A percentile compares a stretch with the other conserved stretches of the same genome.
phyloP scores from a whole-genome alignment of 1,140 invertebrate species.

The Mactra quadrangularis region DNA sequence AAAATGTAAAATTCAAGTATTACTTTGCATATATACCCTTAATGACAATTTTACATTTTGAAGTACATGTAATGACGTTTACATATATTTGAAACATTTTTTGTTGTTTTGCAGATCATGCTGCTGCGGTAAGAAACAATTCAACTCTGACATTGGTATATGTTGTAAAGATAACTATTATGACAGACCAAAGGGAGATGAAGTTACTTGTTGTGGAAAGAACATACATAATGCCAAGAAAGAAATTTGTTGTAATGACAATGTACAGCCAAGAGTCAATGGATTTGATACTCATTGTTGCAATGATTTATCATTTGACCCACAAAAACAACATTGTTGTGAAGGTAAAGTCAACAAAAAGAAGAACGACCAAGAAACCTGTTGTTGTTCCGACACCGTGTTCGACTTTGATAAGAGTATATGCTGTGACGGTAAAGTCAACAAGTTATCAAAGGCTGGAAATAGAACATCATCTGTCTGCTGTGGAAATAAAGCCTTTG shows the following conservation, averaged over 20 bases:
- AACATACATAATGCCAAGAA: conserved; percentile 33
- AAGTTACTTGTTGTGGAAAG: conserved; percentile 42
- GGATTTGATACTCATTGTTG: conserved; percentile 48
- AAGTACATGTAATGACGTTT: neutral
- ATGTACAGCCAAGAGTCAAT: conserved; percentile 9
- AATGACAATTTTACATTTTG: no score
- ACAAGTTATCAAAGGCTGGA: conserved; percentile 17
- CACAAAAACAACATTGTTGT: conserved; percentile 41
- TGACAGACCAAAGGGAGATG: conserved; percentile 14
- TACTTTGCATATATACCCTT: no score
- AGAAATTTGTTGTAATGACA: conserved; percentile 43
- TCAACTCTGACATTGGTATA: conserved; percentile 34
- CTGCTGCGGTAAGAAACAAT: conserved; percentile 45
- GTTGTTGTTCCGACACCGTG: conserved; percentile 30
- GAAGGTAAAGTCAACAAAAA: conserved; percentile 38
- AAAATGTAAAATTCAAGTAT: no score
- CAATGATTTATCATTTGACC: conserved; percentile 12
- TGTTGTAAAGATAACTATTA: conserved; percentile 47
- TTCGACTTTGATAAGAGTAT: conserved; percentile 27
- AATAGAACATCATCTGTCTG: conserved; percentile 27
- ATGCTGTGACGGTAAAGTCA: conserved; percentile 50
- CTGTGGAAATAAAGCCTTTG: conserved; percentile 40
- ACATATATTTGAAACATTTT: neutral
- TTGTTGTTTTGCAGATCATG: conserved; percentile 32
- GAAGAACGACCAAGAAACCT: conserved; percentile 5